Evolutionary conservation across 2,113 vertebrate genomes (phyloP).

Genomic region (Vidua macroura): DNA sequence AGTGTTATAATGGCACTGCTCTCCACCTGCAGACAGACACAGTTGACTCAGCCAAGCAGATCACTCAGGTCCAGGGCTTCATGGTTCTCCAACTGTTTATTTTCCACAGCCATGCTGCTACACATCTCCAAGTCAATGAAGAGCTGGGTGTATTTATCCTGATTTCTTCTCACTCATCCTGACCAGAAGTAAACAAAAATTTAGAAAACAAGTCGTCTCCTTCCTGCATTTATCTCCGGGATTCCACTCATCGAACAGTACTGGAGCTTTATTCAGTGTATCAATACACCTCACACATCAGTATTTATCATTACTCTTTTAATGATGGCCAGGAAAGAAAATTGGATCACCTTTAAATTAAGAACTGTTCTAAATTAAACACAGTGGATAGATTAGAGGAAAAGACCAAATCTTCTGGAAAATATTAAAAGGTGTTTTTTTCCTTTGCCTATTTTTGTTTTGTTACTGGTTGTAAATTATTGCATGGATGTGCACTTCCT

Average conservation of each 20-base stretch:
- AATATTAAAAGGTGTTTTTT: neutral
- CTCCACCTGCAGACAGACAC: neutral
- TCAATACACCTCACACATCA: neutral
- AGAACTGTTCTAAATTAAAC: neutral
- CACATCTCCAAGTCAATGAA: neutral
- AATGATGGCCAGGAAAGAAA: conserved; percentile 9
- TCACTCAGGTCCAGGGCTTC: neutral
- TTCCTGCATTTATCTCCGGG: neutral
- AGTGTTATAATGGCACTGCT: neutral
- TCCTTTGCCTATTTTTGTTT: conserved; percentile 16
- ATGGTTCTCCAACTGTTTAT: neutral
- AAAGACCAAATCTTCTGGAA: neutral
- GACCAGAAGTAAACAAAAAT: neutral
- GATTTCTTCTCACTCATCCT: neutral
- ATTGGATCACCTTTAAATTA: neutral
- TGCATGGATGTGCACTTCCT: conserved; percentile 45
- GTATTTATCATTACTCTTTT: neutral
- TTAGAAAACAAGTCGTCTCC: neutral
- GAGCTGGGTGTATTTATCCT: neutral
- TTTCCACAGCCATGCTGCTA: neutral
- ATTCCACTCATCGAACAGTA: neutral
- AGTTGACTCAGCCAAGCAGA: neutral
- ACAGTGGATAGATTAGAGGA: neutral
- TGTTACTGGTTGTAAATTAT: conserved; percentile 53
- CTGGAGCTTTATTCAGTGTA: neutral